Conservation (phyloP, 2,888 invertebrate species). For the Chydorus sphaericus region DNA sequence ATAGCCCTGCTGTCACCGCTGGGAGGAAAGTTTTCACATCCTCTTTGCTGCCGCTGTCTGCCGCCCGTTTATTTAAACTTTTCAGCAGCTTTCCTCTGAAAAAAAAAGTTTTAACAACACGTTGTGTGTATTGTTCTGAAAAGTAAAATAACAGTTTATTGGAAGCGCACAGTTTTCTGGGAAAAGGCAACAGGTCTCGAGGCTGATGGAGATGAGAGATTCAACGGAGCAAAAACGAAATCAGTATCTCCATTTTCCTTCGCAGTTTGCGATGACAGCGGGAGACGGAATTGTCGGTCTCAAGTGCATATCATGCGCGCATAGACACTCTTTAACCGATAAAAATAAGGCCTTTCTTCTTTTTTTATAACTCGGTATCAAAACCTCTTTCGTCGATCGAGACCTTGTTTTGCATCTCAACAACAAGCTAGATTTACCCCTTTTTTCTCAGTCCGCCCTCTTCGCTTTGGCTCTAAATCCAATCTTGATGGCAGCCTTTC, state of each 20-base stretch:
- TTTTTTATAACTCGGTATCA: not conserved
- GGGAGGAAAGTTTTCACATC: not conserved
- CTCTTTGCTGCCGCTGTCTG: not conserved
- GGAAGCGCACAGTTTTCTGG: not conserved
- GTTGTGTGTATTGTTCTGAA: no score
- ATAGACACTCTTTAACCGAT: not conserved
- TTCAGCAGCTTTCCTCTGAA: not conserved
- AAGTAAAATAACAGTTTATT: no score
- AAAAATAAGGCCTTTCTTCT: not conserved
- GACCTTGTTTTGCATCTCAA: slow-evolving; percentile 3
- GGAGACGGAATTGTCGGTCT: not conserved
- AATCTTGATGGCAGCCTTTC: not conserved
- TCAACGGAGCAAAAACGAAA: not conserved
- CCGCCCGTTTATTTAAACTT: not conserved
- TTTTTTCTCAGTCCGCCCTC: not conserved
- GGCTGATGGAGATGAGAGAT: not conserved
- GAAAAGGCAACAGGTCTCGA: not conserved
- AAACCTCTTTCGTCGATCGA: slow-evolving; percentile 1
- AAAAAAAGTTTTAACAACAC: not conserved
- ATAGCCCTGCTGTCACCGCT: no score
- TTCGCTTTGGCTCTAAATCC: not conserved
- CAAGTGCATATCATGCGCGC: not conserved
- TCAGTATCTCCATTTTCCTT: not conserved
- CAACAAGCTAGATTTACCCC: not conserved
- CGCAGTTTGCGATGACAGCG: not conserved